A percentile compares a stretch with the other conserved stretches of the same genome.
Evolutionary conservation across 1,140 invertebrate species (phyloP).

Genomic region (Lordiphosa mommai): DNA sequence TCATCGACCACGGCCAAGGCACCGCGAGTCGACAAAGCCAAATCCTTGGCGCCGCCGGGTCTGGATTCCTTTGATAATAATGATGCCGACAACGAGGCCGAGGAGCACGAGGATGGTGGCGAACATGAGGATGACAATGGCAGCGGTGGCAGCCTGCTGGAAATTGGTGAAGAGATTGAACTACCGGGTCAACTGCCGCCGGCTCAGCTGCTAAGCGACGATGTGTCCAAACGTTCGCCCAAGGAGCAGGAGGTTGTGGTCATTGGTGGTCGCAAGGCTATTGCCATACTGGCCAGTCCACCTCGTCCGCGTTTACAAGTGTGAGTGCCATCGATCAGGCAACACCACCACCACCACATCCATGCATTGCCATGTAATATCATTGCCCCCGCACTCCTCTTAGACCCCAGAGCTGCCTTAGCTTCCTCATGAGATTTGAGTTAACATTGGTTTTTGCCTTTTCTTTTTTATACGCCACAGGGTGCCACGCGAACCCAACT

Average conservation of each 20-base stretch:
- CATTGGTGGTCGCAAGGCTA: conserved; percentile 45
- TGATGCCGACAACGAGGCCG: neutral
- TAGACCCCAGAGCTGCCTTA: too few species aligned
- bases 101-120: neutral
- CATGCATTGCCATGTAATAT: neutral
- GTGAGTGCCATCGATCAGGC: conserved; percentile 45
- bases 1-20: neutral
- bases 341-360: neutral
- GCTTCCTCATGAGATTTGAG: too few species aligned
- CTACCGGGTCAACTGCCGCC: conserved; percentile 30
- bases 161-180: conserved; percentile 32
- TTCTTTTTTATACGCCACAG: conserved; percentile 8
- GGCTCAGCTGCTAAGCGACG: conserved; percentile 15
- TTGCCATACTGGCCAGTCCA: conserved; percentile 20
- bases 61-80: neutral
- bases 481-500: conserved; percentile 7
- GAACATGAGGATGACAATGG: conserved; percentile 4
- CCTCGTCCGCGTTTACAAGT: conserved; percentile 22
- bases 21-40: too few species aligned
- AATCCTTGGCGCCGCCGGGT: neutral
- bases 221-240: neutral
- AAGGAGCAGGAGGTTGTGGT: conserved; percentile 44
- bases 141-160: conserved; percentile 1
- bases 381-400: neutral
- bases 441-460: neutral